Conservation (phyloP, 2,888 invertebrate species). For the Cephus pulcher region DNA sequence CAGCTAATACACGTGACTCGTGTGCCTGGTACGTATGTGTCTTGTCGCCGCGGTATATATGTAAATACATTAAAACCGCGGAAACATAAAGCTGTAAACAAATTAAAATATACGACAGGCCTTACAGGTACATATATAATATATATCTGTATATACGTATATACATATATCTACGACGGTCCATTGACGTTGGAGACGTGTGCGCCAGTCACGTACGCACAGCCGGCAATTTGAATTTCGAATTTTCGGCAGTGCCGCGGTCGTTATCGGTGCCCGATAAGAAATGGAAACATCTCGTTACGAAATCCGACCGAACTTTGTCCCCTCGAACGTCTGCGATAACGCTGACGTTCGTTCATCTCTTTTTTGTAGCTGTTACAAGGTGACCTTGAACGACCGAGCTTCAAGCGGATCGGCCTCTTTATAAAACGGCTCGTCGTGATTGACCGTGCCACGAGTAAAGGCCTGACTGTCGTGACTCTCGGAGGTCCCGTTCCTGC, state of each 20-base stretch:
- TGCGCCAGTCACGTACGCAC: neutral
- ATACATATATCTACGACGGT: neutral
- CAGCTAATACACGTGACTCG: neutral
- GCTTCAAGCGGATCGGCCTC: neutral
- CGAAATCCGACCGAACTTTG: neutral
- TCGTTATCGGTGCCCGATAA: neutral
- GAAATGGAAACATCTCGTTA: neutral
- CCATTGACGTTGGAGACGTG: neutral
- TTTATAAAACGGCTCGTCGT: neutral
- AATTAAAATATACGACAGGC: conserved; percentile 10
- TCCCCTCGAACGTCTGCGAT: neutral
- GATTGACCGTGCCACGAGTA: neutral
- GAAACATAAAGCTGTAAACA: conserved; percentile 6
- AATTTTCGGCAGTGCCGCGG: neutral
- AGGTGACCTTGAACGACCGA: neutral
- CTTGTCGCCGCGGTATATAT: neutral
- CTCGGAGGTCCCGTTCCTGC: neutral
- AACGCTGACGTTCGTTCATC: neutral
- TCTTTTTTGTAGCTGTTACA: neutral
- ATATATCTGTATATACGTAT: neutral
- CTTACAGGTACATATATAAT: neutral
- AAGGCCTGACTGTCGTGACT: neutral
- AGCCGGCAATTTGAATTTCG: neutral
- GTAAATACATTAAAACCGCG: neutral
- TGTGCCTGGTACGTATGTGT: neutral